A percentile compares a stretch with the other conserved stretches of the same genome.
Conservation (phyloP, 2,888 invertebrate species). For the Calliopum simillimum region DNA sequence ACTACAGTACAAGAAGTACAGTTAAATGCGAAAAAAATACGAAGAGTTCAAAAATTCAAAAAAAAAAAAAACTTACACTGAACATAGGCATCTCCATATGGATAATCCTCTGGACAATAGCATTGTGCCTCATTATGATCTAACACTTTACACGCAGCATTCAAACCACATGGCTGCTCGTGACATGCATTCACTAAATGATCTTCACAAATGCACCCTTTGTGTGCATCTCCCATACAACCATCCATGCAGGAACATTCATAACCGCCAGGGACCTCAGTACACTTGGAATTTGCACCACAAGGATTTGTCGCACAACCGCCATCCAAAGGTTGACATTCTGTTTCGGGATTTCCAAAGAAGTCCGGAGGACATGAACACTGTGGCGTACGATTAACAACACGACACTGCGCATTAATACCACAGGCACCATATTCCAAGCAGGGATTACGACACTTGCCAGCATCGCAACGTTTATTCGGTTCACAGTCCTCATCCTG, state of each 20-base stretch:
- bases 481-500: constrained; percentile 81
- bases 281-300: constrained; percentile 85
- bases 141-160: constrained; percentile 82
- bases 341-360: constrained; percentile 77
- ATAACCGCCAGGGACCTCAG: constrained; percentile 80
- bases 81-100: constrained; percentile 85
- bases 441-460: constrained; percentile 87
- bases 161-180: constrained; percentile 82
- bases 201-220: constrained; percentile 82
- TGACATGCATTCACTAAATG: constrained; percentile 79
- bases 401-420: constrained; percentile 85
- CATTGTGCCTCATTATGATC: constrained; percentile 79
- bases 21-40: too few species aligned
- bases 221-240: constrained; percentile 84
- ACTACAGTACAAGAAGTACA: too few species aligned
- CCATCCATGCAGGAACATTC: constrained; percentile 85
- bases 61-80: constrained; percentile 92
- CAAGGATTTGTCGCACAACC: constrained; percentile 86
- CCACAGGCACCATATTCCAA: constrained; percentile 82
- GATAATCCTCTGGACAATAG: constrained; percentile 85
- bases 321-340: constrained; percentile 76
- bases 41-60: constrained; percentile 16
- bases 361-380: constrained; percentile 82
- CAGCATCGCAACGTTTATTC: constrained; percentile 80
- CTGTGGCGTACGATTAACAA: constrained; percentile 79